These are phyloP conservation scores for Pandemis corylana DNA, from an alignment of 2,888 invertebrate genomes.

Conservation along the genomic window DNA sequence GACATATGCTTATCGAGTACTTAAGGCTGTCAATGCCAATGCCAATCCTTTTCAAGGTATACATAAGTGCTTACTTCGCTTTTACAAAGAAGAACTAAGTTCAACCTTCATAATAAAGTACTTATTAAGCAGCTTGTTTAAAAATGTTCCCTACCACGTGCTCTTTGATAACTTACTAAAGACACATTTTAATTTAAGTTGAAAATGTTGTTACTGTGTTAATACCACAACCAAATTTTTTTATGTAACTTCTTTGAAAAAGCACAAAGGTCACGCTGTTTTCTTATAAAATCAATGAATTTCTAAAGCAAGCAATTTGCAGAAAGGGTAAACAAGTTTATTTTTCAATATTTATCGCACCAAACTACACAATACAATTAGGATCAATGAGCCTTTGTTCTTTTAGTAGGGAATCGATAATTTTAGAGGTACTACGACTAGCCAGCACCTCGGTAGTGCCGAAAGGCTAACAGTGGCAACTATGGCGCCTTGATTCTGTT, in stretches of 20 bases:
- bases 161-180: too few relatives aligned
- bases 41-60: too few relatives aligned
- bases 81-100: too few relatives aligned
- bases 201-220: too few relatives aligned
- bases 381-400: conserved; percentile 28
- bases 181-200: too few relatives aligned
- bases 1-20: too few relatives aligned
- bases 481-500: conserved; percentile 69
- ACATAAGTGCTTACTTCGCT: too few relatives aligned
- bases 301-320: not conserved
- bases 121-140: too few relatives aligned
- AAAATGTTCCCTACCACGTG: too few relatives aligned
- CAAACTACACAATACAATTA: conserved; percentile 17
- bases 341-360: conserved; percentile 18
- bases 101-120: too few relatives aligned
- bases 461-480: conserved; percentile 72
- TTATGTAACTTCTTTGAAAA: not conserved
- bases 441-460: conserved; percentile 38
- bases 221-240: too few relatives aligned
- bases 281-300: not conserved
- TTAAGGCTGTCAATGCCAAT: too few relatives aligned
- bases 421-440: conserved; percentile 11
- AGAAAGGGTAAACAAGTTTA: conserved; percentile 30
- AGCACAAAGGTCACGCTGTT: not conserved
- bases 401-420: conserved; percentile 3